Evolutionary conservation across 2,797 vertebrate genomes (phyloP).

Genomic region (Buceros bicornis): DNA sequence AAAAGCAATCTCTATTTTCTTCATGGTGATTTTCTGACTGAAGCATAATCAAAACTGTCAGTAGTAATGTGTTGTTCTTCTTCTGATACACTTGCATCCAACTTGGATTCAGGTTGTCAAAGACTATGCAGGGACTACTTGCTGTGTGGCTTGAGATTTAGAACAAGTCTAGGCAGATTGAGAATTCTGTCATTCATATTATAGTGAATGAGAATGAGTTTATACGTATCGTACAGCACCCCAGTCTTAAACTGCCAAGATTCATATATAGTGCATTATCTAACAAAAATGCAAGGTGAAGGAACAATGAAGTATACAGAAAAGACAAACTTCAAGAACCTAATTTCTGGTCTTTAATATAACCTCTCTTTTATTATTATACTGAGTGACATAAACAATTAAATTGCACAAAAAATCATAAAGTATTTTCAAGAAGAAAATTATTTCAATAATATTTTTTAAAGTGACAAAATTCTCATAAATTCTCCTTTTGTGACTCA

Average conservation of each 20-base stretch:
- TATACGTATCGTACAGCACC: background rate
- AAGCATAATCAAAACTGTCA: background rate
- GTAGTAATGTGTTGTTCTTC: background rate
- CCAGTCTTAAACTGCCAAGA: background rate
- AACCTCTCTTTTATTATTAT: background rate
- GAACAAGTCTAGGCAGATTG: background rate
- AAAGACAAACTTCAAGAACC: background rate
- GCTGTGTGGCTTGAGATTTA: background rate
- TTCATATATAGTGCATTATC: background rate
- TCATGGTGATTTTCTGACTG: background rate
- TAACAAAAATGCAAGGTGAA: background rate
- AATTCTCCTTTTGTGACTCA: background rate
- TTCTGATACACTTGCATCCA: background rate
- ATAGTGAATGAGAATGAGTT: background rate
- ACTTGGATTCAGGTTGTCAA: background rate
- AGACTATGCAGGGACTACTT: background rate
- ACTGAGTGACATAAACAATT: background rate
- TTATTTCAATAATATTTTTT: background rate
- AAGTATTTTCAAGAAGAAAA: background rate
- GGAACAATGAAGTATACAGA: background rate
- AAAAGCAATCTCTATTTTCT: background rate
- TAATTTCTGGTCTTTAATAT: background rate
- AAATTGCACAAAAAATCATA: background rate
- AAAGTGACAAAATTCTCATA: background rate
- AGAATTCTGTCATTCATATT: background rate